Base-by-base conservation (phyloP, 2,888 invertebrate genomes). In the Aradus depressus region DNA sequence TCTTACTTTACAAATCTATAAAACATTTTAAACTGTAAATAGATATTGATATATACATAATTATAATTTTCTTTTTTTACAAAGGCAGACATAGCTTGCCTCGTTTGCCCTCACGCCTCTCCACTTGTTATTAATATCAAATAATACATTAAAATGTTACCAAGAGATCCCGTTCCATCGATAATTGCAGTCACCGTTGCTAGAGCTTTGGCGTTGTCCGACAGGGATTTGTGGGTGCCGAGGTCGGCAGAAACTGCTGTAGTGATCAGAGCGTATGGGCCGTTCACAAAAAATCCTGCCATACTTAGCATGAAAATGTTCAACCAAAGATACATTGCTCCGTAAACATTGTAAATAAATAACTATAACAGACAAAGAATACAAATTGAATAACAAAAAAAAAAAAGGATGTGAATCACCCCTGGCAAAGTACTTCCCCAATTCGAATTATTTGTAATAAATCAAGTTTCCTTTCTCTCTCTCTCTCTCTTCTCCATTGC, bases 131-230 rank as follows among this genome's bases (percentile, higher is more conserved):
- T 23, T 25, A 41, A 42, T 41, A 10, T 18, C 18, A 25, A n/a
- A 21, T 12, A 41, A 12, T 45, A 18, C 18, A 35, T 26, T 22
- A 22, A 43, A 19, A 37, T 51, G 62, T 63, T 55, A 80, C 84
- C 88, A 51, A 89, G 77, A 54, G 88, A 89, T 5, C 96, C 95
- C 0, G 95, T 95, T 39, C 96, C 96, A 69, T 96, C 96, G 39
- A 96, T 95, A 61, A 96, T 93, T 19, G 95, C 91, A 0, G 95
- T 91, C n/a, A 96, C 95, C 0, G 96, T 96, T 5, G 96, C 93
- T 53, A 96, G 68, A 4, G 95, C 96, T 65, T 83, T 85, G 0
- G 89, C 71, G 69, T 87, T 89, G 2, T 88, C 88, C 45, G 82
- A 79, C 49, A 95, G 71, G 54, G 83, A 83, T 58, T 80, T 76